Evolutionary conservation across 2,113 vertebrate genomes (phyloP), one percentile per base, ranked within the genome.

Genomic region (Pseudopodoces humilis): DNA sequence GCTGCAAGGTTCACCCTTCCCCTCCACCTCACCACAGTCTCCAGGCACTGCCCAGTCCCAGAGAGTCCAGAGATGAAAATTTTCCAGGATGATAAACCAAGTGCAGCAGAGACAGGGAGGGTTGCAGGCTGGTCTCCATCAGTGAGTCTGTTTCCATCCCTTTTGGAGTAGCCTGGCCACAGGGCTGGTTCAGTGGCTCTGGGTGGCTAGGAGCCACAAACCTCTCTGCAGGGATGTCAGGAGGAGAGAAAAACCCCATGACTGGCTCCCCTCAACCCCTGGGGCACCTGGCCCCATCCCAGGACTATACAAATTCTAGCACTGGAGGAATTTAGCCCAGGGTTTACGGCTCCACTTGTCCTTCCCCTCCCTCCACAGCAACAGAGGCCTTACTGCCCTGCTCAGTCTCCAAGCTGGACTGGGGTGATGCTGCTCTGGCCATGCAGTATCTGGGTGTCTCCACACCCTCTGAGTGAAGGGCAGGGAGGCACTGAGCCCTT

Each of bases 311-410:
- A 5, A 69, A 78, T 28, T 30, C 12, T 43, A 43, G 27, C 70
- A 20, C 44, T 37, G 22, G 15, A 84, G 43, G n/a, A 52, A 69
- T 62, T 83, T 22, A 22, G 4, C 35, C 63, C n/a, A 37, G 58
- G 25, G 9, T 46, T 55, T 41, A 20, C 0, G 0, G 30, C 30
- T 41, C 49, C 3, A 0, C 37, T 80, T 13, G 0, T 27, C n/a
- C 46, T 22, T 65, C 15, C 46, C 37, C 50, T 91, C 0, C 0
- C 17, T 55, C n/a, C 0, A 0, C 46, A 76, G 50, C 3, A 6
- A 35, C 3, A 21, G 23, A 67, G 18, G 35, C 75, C 39, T 79
- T 24, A 65, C 24, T 83, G 63, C n/a, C 24, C 35, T 30, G 31
- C 44, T 86, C 49, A 17, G 3, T 15, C n/a, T 44, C 84, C 30